Evolutionary conservation across 2,888 invertebrate species (phyloP).

Genomic region (Caenorhabditis japonica): DNA sequence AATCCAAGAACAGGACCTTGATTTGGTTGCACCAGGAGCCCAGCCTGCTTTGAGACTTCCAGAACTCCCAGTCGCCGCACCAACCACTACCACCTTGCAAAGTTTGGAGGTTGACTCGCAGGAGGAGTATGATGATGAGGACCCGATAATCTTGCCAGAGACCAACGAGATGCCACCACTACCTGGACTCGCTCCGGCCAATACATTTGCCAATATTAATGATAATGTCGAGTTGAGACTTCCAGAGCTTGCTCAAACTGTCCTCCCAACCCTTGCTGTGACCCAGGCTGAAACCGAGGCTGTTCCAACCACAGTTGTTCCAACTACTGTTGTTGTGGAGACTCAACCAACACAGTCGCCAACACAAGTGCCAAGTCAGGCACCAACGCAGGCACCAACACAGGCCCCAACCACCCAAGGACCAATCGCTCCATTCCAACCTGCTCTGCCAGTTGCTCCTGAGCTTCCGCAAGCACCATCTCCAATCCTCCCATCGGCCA

Average conservation of each 20-base stretch:
- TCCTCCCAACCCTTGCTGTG: constrained; percentile 3
- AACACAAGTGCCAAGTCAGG: constrained; percentile 1
- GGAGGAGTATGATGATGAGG: constrained; percentile 46
- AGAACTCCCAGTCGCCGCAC: constrained; percentile 3
- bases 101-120: constrained; percentile 15
- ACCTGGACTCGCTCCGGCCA: constrained; percentile 15
- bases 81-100: constrained; percentile 1
- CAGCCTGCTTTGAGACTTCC: constrained; percentile 5
- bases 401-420: constrained; percentile 5
- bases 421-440: constrained; percentile 3
- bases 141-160: constrained; percentile 38
- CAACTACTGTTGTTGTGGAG: constrained; percentile 3
- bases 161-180: constrained; percentile 33
- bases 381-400: constrained; percentile 5
- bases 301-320: background rate
- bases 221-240: constrained; percentile 44
- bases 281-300: no score
- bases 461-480: background rate
- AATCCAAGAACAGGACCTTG: constrained; percentile 13
- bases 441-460: constrained; percentile 7
- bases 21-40: background rate
- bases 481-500: constrained; percentile 1
- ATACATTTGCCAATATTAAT: constrained; percentile 13
- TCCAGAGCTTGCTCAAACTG: constrained; percentile 20
- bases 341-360: constrained; percentile 13